phyloP scores from a whole-genome alignment of 2,888 invertebrate genomes.

The Drosophila monieri region DNA sequence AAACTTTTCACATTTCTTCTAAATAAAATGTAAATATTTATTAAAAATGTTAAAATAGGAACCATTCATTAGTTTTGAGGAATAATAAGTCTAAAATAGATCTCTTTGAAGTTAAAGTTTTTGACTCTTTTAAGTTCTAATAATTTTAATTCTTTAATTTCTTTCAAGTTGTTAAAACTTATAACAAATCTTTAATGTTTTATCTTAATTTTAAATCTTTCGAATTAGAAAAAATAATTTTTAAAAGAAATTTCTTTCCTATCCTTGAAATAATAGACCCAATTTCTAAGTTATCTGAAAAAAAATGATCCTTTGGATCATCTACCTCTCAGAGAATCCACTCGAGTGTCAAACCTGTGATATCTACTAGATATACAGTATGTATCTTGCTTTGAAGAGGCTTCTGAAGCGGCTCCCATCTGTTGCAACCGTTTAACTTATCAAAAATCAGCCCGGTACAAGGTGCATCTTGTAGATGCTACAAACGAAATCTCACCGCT shows the following conservation, averaged over 20 bases:
- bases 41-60: not conserved
- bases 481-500: constrained; percentile 36
- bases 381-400: constrained; percentile 2
- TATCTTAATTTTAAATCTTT: not conserved
- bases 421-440: constrained; percentile 31
- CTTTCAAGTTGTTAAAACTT: too few relatives aligned
- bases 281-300: not conserved
- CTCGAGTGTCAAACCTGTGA: constrained; percentile 25
- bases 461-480: constrained; percentile 26
- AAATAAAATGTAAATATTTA: not conserved
- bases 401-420: constrained; percentile 21
- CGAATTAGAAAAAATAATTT: not conserved
- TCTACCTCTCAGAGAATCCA: not conserved
- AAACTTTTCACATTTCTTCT: not conserved
- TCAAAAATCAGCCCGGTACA: constrained; percentile 27
- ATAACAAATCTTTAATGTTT: too few relatives aligned
- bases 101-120: too few relatives aligned
- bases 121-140: too few relatives aligned
- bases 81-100: not conserved
- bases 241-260: not conserved
- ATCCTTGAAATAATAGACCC: not conserved
- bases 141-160: too few relatives aligned
- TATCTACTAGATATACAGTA: constrained; percentile 7
- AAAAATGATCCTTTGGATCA: constrained; percentile 6
- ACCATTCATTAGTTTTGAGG: not conserved